A percentile compares a stretch with the other conserved stretches of the same genome.
phyloP scores from a whole-genome alignment of 2,113 vertebrate genomes.

The Phasianus colchicus region DNA sequence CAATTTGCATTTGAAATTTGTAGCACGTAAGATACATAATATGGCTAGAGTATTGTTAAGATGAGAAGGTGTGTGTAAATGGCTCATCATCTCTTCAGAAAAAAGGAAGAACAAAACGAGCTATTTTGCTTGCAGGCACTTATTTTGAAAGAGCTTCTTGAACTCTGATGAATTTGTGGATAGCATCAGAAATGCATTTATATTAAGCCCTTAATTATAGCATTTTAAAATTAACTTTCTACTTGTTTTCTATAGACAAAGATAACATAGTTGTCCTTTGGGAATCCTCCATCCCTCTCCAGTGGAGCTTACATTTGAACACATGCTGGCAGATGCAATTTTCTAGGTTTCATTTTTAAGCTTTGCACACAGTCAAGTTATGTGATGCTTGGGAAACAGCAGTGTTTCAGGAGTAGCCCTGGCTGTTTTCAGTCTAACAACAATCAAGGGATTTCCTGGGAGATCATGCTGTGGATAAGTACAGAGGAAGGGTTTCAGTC shows the following conservation, averaged over 20 bases:
- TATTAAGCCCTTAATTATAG: conserved; percentile 25
- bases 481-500: neutral
- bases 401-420: rapidly evolving
- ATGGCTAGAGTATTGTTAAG: neutral
- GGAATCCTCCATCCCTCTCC: neutral
- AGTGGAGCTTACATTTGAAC: neutral
- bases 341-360: conserved; percentile 23
- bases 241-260: conserved; percentile 12
- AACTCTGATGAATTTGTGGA: neutral
- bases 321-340: neutral
- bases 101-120: neutral
- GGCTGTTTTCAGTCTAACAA: neutral
- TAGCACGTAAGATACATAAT: neutral
- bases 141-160: conserved; percentile 25
- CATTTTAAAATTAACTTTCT: conserved; percentile 24
- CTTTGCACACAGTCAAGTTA: neutral
- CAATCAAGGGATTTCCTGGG: neutral
- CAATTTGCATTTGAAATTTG: neutral
- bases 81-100: neutral
- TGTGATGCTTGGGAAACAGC: neutral
- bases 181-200: conserved; percentile 10
- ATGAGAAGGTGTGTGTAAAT: neutral
- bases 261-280: neutral
- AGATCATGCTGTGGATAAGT: neutral
- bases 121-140: neutral